A percentile compares a stretch with the other conserved stretches of the same genome.
Conservation (phyloP, 1,140 invertebrate species). For the Drosophila ananassae region DNA sequence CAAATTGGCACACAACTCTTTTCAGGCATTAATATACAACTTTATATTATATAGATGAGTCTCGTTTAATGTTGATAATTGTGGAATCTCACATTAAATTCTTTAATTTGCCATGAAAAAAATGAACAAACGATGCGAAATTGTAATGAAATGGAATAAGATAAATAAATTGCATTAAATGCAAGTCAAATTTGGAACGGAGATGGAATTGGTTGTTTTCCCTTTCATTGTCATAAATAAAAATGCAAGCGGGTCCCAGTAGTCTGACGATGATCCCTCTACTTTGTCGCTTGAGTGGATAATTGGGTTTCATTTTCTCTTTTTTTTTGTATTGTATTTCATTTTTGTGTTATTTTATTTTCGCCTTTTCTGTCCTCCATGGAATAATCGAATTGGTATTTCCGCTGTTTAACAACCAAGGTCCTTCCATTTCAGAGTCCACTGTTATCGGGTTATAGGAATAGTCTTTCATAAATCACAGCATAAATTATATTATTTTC, state of each 20-base stretch:
- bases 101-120: slow-evolving; percentile 1
- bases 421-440: not conserved
- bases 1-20: not conserved
- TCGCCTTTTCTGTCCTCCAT: slow-evolving; percentile 10
- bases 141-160: slow-evolving; percentile 50
- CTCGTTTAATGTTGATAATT: slow-evolving; percentile 41
- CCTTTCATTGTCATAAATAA: slow-evolving; percentile 69
- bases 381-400: slow-evolving; percentile 67
- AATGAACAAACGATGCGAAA: slow-evolving; percentile 17
- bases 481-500: too few relatives aligned
- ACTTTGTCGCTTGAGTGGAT: slow-evolving; percentile 28
- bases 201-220: not conserved
- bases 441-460: too few relatives aligned
- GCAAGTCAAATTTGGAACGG: slow-evolving; percentile 43
- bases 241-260: slow-evolving; percentile 59
- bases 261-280: slow-evolving; percentile 31
- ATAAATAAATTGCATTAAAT: slow-evolving; percentile 72
- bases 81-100: slow-evolving; percentile 9
- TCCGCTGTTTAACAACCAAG: slow-evolving; percentile 8
- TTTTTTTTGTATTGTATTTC: too few relatives aligned
- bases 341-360: slow-evolving; percentile 1
- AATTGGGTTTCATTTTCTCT: slow-evolving; percentile 68
- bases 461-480: too few relatives aligned
- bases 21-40: slow-evolving; percentile 28
- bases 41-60: slow-evolving; percentile 9